Evolutionary conservation across 1,140 invertebrate genomes (phyloP).

Genomic region (Drosophila sp.): DNA sequence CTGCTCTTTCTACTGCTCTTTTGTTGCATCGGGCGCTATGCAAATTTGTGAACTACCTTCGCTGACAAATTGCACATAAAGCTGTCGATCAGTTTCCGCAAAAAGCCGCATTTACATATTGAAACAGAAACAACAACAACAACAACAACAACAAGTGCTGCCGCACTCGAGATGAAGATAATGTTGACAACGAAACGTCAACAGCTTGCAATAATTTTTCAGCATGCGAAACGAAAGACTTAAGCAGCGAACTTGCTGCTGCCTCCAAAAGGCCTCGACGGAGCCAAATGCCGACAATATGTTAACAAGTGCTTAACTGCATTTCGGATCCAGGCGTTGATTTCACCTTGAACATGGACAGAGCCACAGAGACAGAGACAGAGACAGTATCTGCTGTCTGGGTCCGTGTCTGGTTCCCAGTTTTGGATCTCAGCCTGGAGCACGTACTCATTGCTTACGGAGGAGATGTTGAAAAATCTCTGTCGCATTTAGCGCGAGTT

Average conservation of each 20-base stretch:
- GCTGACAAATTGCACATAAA: slow-evolving; percentile 82
- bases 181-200: slow-evolving; percentile 80
- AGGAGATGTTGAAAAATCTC: slow-evolving; percentile 41
- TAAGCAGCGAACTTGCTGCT: slow-evolving; percentile 61
- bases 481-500: slow-evolving; percentile 69
- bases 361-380: background rate
- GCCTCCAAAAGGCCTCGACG: background rate
- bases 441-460: background rate
- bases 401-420: slow-evolving; percentile 16
- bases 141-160: background rate
- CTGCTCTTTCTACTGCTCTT: slow-evolving; percentile 14
- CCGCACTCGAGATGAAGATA: slow-evolving; percentile 46
- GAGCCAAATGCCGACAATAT: slow-evolving; percentile 77
- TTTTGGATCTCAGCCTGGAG: slow-evolving; percentile 10
- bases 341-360: slow-evolving; percentile 62
- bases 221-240: slow-evolving; percentile 63
- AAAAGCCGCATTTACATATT: slow-evolving; percentile 55
- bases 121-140: slow-evolving; percentile 21
- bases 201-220: slow-evolving; percentile 59
- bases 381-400: background rate
- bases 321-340: slow-evolving; percentile 64
- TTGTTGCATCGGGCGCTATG: slow-evolving; percentile 58
- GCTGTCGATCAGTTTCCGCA: slow-evolving; percentile 78
- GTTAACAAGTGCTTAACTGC: slow-evolving; percentile 81
- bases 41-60: slow-evolving; percentile 78